Evolutionary conservation across 2,888 invertebrate genomes (phyloP).

Genomic region (Clanis bilineata): DNA sequence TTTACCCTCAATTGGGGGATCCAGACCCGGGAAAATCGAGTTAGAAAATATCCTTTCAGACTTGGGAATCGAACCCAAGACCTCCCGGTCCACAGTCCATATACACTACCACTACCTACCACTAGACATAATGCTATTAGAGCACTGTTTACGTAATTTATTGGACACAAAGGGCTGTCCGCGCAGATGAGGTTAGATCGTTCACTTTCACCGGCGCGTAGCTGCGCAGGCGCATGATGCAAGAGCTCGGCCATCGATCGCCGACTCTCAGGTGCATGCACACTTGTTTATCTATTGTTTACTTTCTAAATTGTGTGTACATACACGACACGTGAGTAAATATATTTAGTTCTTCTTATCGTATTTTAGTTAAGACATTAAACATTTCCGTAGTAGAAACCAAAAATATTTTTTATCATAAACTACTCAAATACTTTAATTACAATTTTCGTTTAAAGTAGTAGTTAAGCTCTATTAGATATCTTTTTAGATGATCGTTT

Average conservation of each 20-base stretch:
- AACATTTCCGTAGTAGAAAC: too few species aligned
- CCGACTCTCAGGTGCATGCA: slow-evolving; percentile 20
- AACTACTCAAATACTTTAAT: too few species aligned
- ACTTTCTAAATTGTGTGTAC: slow-evolving; percentile 22
- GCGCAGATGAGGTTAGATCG: slow-evolving; percentile 29
- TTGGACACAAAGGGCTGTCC: slow-evolving; percentile 41
- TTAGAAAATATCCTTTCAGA: too few species aligned
- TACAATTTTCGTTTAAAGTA: too few species aligned
- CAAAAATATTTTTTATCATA: too few species aligned
- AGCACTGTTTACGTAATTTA: slow-evolving; percentile 19
- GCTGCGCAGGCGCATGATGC: slow-evolving; percentile 41
- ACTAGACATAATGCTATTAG: neutral
- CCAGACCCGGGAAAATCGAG: too few species aligned
- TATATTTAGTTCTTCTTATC: neutral
- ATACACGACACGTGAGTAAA: neutral
- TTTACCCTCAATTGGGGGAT: too few species aligned
- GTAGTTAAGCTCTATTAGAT: too few species aligned
- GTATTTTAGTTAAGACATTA: too few species aligned
- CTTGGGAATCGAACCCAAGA: too few species aligned
- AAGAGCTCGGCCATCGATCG: slow-evolving; percentile 31
- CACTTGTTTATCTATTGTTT: slow-evolving; percentile 27
- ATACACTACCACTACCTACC: neutral
- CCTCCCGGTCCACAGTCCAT: too few species aligned
- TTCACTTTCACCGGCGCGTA: slow-evolving; percentile 52
- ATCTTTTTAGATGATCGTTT: too few species aligned